A percentile compares a stretch with the other conserved stretches of the same genome.
Conservation (phyloP, 2,797 vertebrate species). For the Alca torda region DNA sequence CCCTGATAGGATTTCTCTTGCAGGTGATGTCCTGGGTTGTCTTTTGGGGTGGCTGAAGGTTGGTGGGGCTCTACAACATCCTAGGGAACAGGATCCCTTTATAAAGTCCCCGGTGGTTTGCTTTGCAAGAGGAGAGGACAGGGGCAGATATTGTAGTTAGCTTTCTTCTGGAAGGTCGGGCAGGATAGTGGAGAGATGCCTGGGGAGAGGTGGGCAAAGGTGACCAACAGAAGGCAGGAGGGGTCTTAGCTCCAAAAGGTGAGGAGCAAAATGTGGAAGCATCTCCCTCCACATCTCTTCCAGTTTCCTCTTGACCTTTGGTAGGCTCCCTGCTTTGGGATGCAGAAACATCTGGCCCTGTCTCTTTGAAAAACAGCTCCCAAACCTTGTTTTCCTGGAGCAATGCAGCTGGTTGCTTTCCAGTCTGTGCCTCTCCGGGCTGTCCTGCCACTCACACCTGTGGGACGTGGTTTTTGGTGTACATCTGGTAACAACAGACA, state of each 20-base stretch:
- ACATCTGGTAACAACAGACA: neutral
- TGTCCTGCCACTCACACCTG: neutral
- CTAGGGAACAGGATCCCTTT: neutral
- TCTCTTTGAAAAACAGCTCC: neutral
- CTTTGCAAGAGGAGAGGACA: neutral
- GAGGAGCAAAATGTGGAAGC: neutral
- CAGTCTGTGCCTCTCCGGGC: neutral
- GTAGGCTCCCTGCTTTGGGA: neutral
- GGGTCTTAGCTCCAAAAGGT: neutral
- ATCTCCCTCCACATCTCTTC: neutral
- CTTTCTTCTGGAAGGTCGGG: neutral
- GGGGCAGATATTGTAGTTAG: neutral
- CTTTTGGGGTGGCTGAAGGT: neutral
- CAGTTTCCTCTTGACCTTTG: neutral
- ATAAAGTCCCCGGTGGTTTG: neutral
- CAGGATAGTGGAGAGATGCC: neutral
- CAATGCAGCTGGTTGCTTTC: neutral
- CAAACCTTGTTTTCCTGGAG: neutral
- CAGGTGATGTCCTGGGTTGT: constrained; percentile 62
- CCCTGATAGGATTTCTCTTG: constrained; percentile 78
- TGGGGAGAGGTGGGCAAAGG: neutral
- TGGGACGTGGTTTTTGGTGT: neutral
- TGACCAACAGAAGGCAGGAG: neutral
- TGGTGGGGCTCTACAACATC: neutral
- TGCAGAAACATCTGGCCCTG: neutral